phyloP scores from a whole-genome alignment of 2,113 vertebrate species.

The Pantherophis guttatus region DNA sequence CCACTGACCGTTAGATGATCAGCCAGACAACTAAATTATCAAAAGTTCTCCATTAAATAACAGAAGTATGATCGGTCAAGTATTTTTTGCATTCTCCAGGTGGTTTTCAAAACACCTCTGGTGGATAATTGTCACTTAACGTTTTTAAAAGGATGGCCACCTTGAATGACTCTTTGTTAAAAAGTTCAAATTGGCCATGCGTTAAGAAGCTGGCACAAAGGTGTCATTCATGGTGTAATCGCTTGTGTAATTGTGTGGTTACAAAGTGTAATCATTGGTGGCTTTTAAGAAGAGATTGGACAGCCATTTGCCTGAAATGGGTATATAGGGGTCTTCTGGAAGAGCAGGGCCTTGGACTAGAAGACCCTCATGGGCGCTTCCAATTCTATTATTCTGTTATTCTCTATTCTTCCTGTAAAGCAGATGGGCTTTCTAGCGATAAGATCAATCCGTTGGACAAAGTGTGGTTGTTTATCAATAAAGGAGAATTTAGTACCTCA shows the following conservation, averaged over 20 bases:
- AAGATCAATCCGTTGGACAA: neutral
- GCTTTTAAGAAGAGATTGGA: too few relatives aligned
- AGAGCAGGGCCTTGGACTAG: too few relatives aligned
- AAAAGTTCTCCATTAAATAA: conserved; percentile 65
- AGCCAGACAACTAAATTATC: conserved; percentile 61
- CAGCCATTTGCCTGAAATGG: too few relatives aligned
- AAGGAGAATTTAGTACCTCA: too few relatives aligned
- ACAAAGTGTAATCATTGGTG: too few relatives aligned
- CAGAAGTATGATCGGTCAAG: conserved; percentile 64
- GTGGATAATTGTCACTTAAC: conserved; percentile 72
- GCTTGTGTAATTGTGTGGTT: too few relatives aligned
- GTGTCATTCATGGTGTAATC: neutral
- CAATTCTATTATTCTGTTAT: too few relatives aligned
- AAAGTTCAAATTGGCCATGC: conserved; percentile 42
- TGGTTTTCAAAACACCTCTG: conserved; percentile 63
- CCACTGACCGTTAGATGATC: conserved; percentile 50
- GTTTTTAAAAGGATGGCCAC: conserved; percentile 58
- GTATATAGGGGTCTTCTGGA: too few relatives aligned
- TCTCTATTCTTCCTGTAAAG: neutral
- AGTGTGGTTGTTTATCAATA: neutral
- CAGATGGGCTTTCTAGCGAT: neutral
- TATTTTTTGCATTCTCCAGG: conserved; percentile 62
- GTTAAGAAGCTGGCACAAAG: neutral
- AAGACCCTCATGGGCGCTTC: too few relatives aligned
- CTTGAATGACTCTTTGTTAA: conserved; percentile 51